These are phyloP conservation scores for Heliconius hortense DNA, from an alignment of 2,888 invertebrate species.

Conservation along the genomic window DNA sequence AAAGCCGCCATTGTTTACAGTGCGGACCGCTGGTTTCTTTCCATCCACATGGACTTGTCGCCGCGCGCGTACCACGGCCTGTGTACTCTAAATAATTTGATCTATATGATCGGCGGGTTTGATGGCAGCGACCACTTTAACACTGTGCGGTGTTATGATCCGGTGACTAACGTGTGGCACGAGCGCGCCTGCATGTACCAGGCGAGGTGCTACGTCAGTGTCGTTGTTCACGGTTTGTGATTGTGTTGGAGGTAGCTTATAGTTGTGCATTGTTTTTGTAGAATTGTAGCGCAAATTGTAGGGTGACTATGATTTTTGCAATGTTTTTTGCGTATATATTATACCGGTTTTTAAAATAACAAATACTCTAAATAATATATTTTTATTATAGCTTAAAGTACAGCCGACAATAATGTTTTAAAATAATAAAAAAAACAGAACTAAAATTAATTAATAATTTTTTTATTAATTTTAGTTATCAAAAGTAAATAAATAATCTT, in stretches of 20 bases:
- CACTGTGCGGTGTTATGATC: constrained; percentile 90
- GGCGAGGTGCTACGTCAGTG: constrained; percentile 90
- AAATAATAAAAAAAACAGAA: no score
- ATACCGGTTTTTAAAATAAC: no score
- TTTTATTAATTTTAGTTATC: no score
- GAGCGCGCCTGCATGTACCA: constrained; percentile 91
- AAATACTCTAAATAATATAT: no score
- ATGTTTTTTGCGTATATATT: neutral
- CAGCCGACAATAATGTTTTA: no score
- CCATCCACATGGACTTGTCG: constrained; percentile 84
- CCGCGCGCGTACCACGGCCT: constrained; percentile 91
- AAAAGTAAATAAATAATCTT: no score
- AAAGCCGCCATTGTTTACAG: constrained; percentile 60
- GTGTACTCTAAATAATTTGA: constrained; percentile 85
- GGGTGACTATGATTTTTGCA: neutral
- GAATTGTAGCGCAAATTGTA: neutral
- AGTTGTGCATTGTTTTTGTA: no score
- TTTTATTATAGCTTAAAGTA: no score
- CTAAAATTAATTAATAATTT: no score
- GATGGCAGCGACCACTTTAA: constrained; percentile 90
- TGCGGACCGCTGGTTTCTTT: constrained; percentile 89
- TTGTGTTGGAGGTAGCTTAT: neutral
- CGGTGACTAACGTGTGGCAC: constrained; percentile 88
- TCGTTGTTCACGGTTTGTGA: constrained; percentile 83
- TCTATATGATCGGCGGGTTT: constrained; percentile 92